Conservation (phyloP, 2,113 vertebrate species). For the Actenoides hombroni region DNA sequence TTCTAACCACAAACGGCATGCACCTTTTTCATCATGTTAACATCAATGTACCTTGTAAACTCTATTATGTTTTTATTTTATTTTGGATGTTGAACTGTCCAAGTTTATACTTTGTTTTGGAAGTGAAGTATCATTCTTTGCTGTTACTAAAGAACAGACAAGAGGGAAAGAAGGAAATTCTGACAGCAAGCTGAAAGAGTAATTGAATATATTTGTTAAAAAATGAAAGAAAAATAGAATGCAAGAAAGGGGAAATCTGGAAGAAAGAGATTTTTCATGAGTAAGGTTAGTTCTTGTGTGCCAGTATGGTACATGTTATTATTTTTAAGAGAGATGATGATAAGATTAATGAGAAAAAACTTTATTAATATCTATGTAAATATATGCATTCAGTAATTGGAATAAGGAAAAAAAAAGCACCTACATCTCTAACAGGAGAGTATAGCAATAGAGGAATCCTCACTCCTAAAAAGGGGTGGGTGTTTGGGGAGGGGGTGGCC, state of each 20-base stretch:
- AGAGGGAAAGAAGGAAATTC: background rate
- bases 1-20: background rate
- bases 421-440: background rate
- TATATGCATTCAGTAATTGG: background rate
- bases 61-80: background rate
- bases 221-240: background rate
- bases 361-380: background rate
- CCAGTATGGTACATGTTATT: background rate
- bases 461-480: background rate
- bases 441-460: background rate
- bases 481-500: fast-evolving
- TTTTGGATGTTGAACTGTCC: background rate
- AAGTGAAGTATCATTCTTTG: background rate
- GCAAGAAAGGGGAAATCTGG: background rate
- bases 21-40: background rate
- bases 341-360: background rate
- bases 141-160: background rate
- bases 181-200: background rate
- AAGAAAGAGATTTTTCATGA: background rate
- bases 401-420: background rate
- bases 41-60: background rate
- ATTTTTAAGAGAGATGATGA: background rate
- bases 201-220: background rate
- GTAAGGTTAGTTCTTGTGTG: background rate
- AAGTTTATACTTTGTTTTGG: background rate